A percentile compares a stretch with the other conserved stretches of the same genome.
These are phyloP conservation scores for Pitangus sulphuratus DNA, from an alignment of 2,797 vertebrate genomes.

Conservation along the genomic window DNA sequence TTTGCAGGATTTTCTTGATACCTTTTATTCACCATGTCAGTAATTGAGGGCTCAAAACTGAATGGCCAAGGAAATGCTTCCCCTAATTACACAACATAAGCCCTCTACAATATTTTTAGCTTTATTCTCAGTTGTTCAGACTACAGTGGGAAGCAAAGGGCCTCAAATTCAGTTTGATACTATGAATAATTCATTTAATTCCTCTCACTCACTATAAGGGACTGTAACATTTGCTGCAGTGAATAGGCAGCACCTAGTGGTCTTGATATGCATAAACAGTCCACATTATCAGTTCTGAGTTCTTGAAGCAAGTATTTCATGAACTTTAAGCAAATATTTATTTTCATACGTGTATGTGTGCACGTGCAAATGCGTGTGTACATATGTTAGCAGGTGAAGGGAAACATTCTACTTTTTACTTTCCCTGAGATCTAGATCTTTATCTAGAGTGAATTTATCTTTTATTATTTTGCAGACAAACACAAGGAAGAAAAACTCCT, in stretches of 20 bases:
- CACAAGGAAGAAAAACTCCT: background rate
- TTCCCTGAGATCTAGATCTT: background rate
- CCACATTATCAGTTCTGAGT: background rate
- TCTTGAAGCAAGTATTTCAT: background rate
- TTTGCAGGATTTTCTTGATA: slow-evolving; percentile 23
- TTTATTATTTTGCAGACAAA: background rate
- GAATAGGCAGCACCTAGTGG: slow-evolving; percentile 55
- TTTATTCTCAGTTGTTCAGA: background rate
- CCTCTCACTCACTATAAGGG: background rate
- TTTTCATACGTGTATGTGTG: background rate
- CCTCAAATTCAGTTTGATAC: background rate
- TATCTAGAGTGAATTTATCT: background rate
- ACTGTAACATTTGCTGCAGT: background rate
- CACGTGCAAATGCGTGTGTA: rapidly evolving
- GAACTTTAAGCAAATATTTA: background rate
- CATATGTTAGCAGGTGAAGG: rapidly evolving
- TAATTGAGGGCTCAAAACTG: slow-evolving; percentile 5
- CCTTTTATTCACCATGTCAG: background rate
- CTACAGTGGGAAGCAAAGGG: background rate
- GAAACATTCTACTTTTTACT: background rate
- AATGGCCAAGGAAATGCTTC: background rate
- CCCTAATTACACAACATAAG: background rate
- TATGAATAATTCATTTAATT: background rate
- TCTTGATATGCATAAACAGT: background rate
- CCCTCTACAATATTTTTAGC: background rate